Conservation (phyloP, 2,888 invertebrate genomes). For the Lasius platythorax region DNA sequence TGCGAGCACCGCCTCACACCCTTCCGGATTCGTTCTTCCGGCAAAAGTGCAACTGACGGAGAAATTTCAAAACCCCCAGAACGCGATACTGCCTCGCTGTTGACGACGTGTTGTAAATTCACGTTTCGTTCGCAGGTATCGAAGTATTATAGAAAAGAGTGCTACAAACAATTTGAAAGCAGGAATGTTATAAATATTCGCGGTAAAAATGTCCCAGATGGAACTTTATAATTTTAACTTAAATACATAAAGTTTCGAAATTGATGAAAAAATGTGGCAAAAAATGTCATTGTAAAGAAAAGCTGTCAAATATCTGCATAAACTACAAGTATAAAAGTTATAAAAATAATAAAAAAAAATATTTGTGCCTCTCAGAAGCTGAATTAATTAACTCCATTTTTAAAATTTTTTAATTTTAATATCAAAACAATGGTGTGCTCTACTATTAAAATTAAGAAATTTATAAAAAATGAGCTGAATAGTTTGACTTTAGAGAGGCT, state of each 20-base stretch:
- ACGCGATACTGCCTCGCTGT: slow-evolving; percentile 35
- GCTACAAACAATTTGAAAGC: background rate
- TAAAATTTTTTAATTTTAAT: too few species aligned
- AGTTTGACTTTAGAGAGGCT: background rate
- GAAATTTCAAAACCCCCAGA: slow-evolving; percentile 33
- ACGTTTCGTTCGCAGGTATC: slow-evolving; percentile 22
- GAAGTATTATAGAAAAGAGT: background rate
- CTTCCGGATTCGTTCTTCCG: slow-evolving; percentile 17
- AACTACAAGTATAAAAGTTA: background rate
- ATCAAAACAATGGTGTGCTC: too few species aligned
- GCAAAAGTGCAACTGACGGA: slow-evolving; percentile 44
- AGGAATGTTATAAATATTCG: background rate
- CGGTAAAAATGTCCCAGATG: background rate
- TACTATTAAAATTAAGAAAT: too few species aligned
- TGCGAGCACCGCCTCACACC: slow-evolving; percentile 27
- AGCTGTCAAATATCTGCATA: background rate
- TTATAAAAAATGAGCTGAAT: too few species aligned
- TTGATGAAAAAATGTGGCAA: background rate
- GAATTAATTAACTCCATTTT: too few species aligned
- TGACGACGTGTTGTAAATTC: slow-evolving; percentile 40
- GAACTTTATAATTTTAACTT: background rate
- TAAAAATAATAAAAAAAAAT: background rate
- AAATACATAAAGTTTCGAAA: background rate
- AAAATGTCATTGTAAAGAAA: background rate
- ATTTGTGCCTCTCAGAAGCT: background rate